A percentile compares a stretch with the other conserved stretches of the same genome.
phyloP scores from a whole-genome alignment of 1,140 invertebrate genomes.

The Drosophila lacertosa region DNA sequence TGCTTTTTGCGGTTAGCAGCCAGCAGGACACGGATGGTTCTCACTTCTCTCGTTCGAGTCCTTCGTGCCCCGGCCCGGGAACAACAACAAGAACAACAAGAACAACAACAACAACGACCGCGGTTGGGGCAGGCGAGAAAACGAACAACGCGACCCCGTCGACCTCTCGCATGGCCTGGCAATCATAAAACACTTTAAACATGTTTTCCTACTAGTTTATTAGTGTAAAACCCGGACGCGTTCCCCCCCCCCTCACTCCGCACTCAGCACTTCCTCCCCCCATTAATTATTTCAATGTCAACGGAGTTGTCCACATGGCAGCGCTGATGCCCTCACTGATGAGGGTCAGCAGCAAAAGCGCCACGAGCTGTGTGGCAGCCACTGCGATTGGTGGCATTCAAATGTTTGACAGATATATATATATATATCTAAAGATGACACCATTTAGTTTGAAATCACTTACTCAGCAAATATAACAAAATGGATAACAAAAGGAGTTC shows the following conservation, averaged over 20 bases:
- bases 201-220: slow-evolving; percentile 81
- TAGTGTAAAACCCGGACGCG: slow-evolving; percentile 68
- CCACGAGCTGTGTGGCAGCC: background rate
- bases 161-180: slow-evolving; percentile 70
- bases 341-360: slow-evolving; percentile 17
- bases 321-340: slow-evolving; percentile 42
- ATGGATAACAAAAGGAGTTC: too few relatives aligned
- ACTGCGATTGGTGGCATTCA: background rate
- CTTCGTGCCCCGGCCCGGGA: slow-evolving; percentile 8
- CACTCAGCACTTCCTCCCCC: slow-evolving; percentile 16
- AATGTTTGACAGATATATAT: too few relatives aligned
- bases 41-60: slow-evolving; percentile 4
- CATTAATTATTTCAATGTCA: slow-evolving; percentile 77
- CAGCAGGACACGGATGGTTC: slow-evolving; percentile 32
- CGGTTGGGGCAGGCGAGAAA: slow-evolving; percentile 31
- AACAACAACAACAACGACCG: background rate
- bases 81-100: too few relatives aligned
- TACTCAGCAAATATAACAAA: too few relatives aligned
- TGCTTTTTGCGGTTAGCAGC: slow-evolving; percentile 80
- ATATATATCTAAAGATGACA: too few relatives aligned
- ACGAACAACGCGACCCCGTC: slow-evolving; percentile 64
- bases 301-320: slow-evolving; percentile 63
- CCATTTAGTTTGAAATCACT: too few relatives aligned
- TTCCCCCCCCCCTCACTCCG: slow-evolving; percentile 13
- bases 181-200: slow-evolving; percentile 82